phyloP scores from a whole-genome alignment of 2,888 invertebrate species.

The Acrobasis consociella region DNA sequence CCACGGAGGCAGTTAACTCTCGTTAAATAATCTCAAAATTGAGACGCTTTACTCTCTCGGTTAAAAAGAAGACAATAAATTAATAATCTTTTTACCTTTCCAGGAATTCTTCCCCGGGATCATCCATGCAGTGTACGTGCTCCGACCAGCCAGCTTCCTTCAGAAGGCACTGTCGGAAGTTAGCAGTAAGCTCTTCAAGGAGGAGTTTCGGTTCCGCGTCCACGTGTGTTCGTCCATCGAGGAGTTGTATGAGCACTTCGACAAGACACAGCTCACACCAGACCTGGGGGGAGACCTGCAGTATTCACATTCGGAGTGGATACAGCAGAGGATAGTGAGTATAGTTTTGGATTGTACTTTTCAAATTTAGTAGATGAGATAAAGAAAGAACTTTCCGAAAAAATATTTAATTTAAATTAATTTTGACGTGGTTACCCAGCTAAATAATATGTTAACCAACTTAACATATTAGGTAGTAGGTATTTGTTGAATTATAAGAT shows the following conservation, averaged over 20 bases:
- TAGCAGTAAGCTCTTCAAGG: conserved; percentile 94
- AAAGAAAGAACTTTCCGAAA: too few species aligned
- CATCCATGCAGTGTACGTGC: conserved; percentile 96
- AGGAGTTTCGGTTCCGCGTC: conserved; percentile 95
- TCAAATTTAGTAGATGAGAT: too few species aligned
- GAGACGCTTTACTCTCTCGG: too few species aligned
- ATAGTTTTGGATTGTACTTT: not conserved
- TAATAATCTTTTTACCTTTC: conserved; percentile 42
- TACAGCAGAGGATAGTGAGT: conserved; percentile 96
- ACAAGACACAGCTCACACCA: conserved; percentile 91
- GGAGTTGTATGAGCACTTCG: conserved; percentile 94
- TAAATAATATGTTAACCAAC: too few species aligned
- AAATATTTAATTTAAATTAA: too few species aligned
- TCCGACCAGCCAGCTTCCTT: conserved; percentile 96
- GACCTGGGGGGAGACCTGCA: conserved; percentile 95
- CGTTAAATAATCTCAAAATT: too few species aligned
- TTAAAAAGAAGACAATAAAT: too few species aligned
- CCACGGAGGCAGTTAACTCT: too few species aligned
- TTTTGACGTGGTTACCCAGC: too few species aligned
- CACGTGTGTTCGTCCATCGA: conserved; percentile 92
- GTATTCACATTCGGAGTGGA: conserved; percentile 98
- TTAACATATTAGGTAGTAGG: too few species aligned
- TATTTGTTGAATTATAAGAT: too few species aligned
- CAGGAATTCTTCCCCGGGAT: conserved; percentile 97
- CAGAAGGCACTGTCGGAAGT: conserved; percentile 98